Conservation (phyloP, 2,797 vertebrate species). For the Rhinophrynus dorsalis region DNA sequence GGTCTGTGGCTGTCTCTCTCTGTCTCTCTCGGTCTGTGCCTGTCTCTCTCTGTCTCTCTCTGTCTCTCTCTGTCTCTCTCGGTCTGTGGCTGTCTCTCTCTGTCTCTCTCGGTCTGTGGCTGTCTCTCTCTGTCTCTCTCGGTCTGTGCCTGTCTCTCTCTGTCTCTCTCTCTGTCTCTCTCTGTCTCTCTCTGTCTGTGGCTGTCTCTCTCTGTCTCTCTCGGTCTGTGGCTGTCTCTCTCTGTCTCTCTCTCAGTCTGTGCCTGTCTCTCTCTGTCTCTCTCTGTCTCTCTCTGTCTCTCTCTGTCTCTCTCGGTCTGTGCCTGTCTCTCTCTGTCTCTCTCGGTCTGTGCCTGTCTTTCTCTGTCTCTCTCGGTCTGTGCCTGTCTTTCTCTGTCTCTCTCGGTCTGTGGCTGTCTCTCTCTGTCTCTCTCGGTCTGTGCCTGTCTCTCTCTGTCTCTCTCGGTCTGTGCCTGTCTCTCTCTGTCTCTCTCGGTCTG, state of each 20-base stretch:
- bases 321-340: slow-evolving; percentile 23
- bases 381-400: slow-evolving; percentile 9
- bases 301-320: background rate
- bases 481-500: background rate
- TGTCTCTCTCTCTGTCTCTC: background rate
- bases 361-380: slow-evolving; percentile 33
- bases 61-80: background rate
- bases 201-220: background rate
- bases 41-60: background rate
- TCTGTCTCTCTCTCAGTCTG: background rate
- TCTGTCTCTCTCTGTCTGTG: too few relatives aligned
- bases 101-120: background rate
- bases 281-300: background rate
- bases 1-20: background rate
- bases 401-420: too few relatives aligned
- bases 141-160: too few relatives aligned
- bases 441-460: slow-evolving; percentile 1
- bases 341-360: slow-evolving; percentile 22
- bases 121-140: background rate
- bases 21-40: background rate
- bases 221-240: slow-evolving; percentile 17
- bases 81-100: background rate
- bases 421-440: background rate
- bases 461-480: slow-evolving; percentile 50
- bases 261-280: too few relatives aligned